Evolutionary conservation across 1,140 invertebrate genomes (phyloP).

Genomic region (Elysia chlorotica): DNA sequence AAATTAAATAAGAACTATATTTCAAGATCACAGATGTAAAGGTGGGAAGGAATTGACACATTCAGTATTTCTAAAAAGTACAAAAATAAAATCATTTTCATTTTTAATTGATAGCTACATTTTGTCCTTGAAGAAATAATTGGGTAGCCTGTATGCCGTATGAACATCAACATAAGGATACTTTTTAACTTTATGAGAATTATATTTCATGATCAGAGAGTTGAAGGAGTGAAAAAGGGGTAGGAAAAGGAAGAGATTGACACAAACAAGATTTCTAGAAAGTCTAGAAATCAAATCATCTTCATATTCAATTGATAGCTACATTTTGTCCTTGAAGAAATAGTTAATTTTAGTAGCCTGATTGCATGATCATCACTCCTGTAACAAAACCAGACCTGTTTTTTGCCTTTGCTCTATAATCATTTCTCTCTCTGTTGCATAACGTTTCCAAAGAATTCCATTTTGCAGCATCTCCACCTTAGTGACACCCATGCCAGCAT

Average conservation of each 20-base stretch:
- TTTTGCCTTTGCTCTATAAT: slow-evolving; percentile 24
- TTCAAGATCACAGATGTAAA: neutral
- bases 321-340: neutral
- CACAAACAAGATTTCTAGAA: neutral
- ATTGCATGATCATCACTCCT: no score
- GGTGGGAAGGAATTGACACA: neutral
- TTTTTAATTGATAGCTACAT: neutral
- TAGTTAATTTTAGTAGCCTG: no score
- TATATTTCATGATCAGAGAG: neutral
- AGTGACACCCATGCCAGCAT: slow-evolving; percentile 34
- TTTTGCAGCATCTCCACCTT: slow-evolving; percentile 43
- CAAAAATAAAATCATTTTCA: neutral
- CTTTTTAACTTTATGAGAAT: neutral
- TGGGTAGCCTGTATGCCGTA: neutral
- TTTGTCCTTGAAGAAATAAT: neutral
- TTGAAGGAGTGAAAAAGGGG: no score
- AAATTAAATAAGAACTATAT: neutral
- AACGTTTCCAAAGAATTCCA: slow-evolving; percentile 34
- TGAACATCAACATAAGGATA: neutral
- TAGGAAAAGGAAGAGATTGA: neutral
- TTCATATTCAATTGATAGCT: neutral
- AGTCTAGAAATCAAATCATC: neutral
- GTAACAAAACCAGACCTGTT: slow-evolving; percentile 3
- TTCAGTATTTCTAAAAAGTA: neutral
- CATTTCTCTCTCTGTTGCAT: slow-evolving; percentile 38